Conservation (phyloP, 2,113 vertebrate species). For the Prietella phreatophila region DNA sequence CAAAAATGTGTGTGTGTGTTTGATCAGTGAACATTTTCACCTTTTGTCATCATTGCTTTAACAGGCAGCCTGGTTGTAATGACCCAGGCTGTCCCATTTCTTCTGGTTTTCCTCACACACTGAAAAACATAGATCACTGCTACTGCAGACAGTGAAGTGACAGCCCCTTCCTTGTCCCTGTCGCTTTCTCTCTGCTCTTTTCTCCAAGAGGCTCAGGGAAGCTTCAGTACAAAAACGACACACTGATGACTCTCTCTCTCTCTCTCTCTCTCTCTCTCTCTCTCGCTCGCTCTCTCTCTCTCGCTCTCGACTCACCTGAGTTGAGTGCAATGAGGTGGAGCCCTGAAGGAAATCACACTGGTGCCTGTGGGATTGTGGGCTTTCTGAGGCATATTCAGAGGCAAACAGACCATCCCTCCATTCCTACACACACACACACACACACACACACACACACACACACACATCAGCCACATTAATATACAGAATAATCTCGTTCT, state of each 20-base stretch:
- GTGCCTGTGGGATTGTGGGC: slow-evolving; percentile 67
- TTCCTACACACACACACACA: slow-evolving; percentile 59
- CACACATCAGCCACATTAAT: neutral
- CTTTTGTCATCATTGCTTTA: neutral
- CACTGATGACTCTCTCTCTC: neutral
- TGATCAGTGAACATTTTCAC: slow-evolving; percentile 24
- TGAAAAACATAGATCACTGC: neutral
- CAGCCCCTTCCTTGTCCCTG: neutral
- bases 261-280: neutral
- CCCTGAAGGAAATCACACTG: slow-evolving; percentile 66
- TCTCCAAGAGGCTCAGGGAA: neutral
- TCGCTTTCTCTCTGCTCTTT: neutral
- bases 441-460: too few relatives aligned
- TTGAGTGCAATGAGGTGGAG: slow-evolving; percentile 61
- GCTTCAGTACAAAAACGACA: neutral
- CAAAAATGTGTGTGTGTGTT: slow-evolving; percentile 27
- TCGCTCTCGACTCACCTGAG: slow-evolving; percentile 62
- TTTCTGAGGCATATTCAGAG: slow-evolving; percentile 67
- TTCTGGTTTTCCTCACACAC: slow-evolving; percentile 43
- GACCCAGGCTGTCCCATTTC: slow-evolving; percentile 17
- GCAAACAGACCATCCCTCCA: slow-evolving; percentile 70
- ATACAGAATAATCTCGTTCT: neutral
- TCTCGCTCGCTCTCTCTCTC: too few relatives aligned
- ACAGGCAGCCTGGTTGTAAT: slow-evolving; percentile 42
- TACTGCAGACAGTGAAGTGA: neutral